Percentiles rank a stretch among this genome's conserved stretches.
These are phyloP conservation scores for Paralichthys olivaceus DNA, from an alignment of 2,113 vertebrate genomes.

Conservation along the genomic window DNA sequence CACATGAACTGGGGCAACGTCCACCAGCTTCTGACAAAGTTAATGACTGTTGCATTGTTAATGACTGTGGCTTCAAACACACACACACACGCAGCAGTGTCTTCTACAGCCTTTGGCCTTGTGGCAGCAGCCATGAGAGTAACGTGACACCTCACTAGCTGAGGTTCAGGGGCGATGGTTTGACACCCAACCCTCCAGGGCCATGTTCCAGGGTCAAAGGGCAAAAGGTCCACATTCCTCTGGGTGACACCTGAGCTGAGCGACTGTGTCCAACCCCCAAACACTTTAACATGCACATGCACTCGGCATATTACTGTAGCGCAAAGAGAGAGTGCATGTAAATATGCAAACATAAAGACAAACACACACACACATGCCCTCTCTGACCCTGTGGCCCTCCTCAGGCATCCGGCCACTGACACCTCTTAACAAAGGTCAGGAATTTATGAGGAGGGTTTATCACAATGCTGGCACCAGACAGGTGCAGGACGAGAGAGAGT, in stretches of 20 bases:
- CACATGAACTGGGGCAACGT: constrained; percentile 13
- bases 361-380: constrained; percentile 37
- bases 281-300: constrained; percentile 42
- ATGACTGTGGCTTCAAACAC: constrained; percentile 42
- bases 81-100: constrained; percentile 39
- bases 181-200: constrained; percentile 75
- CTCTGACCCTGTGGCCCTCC: constrained; percentile 46
- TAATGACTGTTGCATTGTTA: constrained; percentile 49
- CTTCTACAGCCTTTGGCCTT: constrained; percentile 70
- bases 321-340: constrained; percentile 56
- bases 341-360: constrained; percentile 39
- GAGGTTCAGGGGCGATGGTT: constrained; percentile 70
- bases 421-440: constrained; percentile 72
- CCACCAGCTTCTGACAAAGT: constrained; percentile 24
- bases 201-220: constrained; percentile 74
- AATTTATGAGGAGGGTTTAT: constrained; percentile 72
- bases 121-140: constrained; percentile 65
- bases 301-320: constrained; percentile 54
- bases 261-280: constrained; percentile 26
- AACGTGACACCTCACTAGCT: constrained; percentile 64
- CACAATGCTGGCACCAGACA: constrained; percentile 59
- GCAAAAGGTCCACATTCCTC: constrained; percentile 74
- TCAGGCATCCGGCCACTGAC: constrained; percentile 39
- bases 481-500: constrained; percentile 58
- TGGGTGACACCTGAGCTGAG: constrained; percentile 66